Percentiles rank a stretch among this genome's conserved stretches.
Conservation (phyloP, 1,140 invertebrate species). For the Rhynchophorus ferrugineus region DNA sequence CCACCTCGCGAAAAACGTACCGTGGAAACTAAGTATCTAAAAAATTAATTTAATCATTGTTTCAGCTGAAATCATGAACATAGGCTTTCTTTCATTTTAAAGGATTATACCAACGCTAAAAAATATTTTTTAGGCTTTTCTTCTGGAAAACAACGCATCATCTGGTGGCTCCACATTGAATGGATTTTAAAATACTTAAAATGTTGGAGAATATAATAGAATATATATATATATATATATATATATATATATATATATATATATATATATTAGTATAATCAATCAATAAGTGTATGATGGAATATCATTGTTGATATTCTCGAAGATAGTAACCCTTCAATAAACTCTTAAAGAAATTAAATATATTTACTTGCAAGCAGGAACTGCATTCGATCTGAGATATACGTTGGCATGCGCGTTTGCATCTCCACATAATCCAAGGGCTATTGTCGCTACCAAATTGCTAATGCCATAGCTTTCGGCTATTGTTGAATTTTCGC, state of each 20-base stretch:
- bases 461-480: constrained; percentile 32
- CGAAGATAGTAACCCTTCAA: constrained; percentile 31
- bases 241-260: too few species aligned
- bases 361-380: constrained; percentile 31
- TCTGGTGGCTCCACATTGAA: too few species aligned
- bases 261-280: too few species aligned
- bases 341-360: constrained; percentile 28
- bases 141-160: too few species aligned
- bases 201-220: too few species aligned
- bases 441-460: constrained; percentile 30
- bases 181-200: too few species aligned
- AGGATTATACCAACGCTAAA: too few species aligned
- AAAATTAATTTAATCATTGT: constrained; percentile 3
- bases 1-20: constrained; percentile 32
- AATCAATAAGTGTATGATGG: too few species aligned
- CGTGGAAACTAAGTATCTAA: constrained; percentile 32
- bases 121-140: too few species aligned
- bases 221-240: too few species aligned
- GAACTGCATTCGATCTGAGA: constrained; percentile 30
- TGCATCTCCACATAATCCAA: constrained; percentile 34
- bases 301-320: too few species aligned
- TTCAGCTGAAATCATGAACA: background rate
- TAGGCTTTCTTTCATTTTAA: background rate
- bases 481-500: constrained; percentile 16
- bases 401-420: constrained; percentile 28